Base-by-base conservation (phyloP, 35 echinoderm and acorn worm species). In the Amphiura filiformis region DNA sequence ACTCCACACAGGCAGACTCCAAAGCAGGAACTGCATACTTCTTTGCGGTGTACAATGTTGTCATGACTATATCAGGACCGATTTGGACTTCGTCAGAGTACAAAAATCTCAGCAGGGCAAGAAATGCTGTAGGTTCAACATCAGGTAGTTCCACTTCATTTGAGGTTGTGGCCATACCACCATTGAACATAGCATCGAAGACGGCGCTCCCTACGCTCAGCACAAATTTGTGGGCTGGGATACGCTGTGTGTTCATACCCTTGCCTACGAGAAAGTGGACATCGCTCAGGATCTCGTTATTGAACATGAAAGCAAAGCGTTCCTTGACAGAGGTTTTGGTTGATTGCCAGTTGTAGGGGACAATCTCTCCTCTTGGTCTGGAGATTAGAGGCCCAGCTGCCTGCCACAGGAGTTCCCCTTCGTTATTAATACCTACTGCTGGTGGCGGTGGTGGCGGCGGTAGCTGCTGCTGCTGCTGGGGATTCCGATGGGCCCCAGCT, bases 201-300 rank as follows among this genome's bases (percentile, higher is more conserved):
- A 98, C 96, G 35, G 96, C 96, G 80, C 96, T 98, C 36, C 96
- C 96, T 0, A 98, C 96, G 14, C 92, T 94, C 39, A 98, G 57
- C n/a, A 98, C 96, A 89, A 98, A 98, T 79, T 98, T 98, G 87
- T 98, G 96, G 57, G 96, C 96, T 13, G 96, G 96, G 38, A 98
- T 91, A 47, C 96, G 88, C 37, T 92, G 90, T 26, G 89, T 93
- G 36, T 98, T 94, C 47, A 88, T 88, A 5, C 92, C n/a, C 65
- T 93, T 94, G 31, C 96, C 96, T 31, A 98, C 96, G 39, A 98
- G 85, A 84, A 98, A 98, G 75, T 98, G 96, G 17, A 98, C 96
- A 87, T 98, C 96, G 56, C 96, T 98, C 33, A 98, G 77, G 65
- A 94, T 94, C 52, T 98, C 96, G 89, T 94, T 98, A 80, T 98